These are phyloP conservation scores for Panagrolaimus sp. DNA, from an alignment of 1,140 invertebrate genomes.

Conservation along the genomic window DNA sequence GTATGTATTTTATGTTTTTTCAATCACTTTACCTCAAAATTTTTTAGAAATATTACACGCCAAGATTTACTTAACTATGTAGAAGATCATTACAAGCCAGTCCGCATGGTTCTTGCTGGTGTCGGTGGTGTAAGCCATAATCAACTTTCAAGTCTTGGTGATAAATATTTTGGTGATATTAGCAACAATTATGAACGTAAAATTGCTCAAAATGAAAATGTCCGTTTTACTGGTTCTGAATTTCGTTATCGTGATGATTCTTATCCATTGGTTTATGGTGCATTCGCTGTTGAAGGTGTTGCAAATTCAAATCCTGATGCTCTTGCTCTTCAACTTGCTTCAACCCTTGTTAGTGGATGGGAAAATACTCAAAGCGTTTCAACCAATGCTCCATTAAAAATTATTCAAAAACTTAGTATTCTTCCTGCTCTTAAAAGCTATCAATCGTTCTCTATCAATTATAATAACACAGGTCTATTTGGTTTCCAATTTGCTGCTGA, in stretches of 20 bases:
- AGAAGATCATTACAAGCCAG: slow-evolving; percentile 82
- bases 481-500: slow-evolving; percentile 39
- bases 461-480: slow-evolving; percentile 61
- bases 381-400: slow-evolving; percentile 75
- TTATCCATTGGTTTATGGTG: slow-evolving; percentile 42
- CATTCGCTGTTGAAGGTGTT: slow-evolving; percentile 79
- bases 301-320: slow-evolving; percentile 92
- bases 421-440: slow-evolving; percentile 71
- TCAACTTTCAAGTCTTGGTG: slow-evolving; percentile 75
- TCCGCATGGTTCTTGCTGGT: slow-evolving; percentile 87
- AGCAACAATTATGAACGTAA: slow-evolving; percentile 63
- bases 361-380: slow-evolving; percentile 80
- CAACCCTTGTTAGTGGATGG: slow-evolving; percentile 63
- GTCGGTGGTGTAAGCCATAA: slow-evolving; percentile 92
- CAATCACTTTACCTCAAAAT: neutral
- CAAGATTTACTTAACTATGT: slow-evolving; percentile 83
- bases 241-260: slow-evolving; percentile 58
- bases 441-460: slow-evolving; percentile 98
- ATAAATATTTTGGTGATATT: slow-evolving; percentile 75
- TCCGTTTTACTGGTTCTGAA: slow-evolving; percentile 78
- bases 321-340: slow-evolving; percentile 79
- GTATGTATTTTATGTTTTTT: slow-evolving; percentile 53
- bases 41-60: slow-evolving; percentile 66
- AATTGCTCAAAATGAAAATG: slow-evolving; percentile 69
- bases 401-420: slow-evolving; percentile 74